phyloP scores from a whole-genome alignment of 2,888 invertebrate species.

The Heliconius hortense region DNA sequence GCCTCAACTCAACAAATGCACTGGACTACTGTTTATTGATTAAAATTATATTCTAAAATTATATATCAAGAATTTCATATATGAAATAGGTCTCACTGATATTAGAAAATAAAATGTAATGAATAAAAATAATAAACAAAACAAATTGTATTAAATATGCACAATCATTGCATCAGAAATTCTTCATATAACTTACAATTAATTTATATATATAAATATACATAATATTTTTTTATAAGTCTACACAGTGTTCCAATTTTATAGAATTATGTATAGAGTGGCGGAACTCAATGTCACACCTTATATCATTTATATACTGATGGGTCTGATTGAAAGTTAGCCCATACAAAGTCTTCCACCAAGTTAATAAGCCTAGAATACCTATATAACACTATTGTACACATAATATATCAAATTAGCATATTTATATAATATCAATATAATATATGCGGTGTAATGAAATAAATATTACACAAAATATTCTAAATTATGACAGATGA shows the following conservation, averaged over 20 bases:
- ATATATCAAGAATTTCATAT: conserved; percentile 15
- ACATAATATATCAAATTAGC: conserved; percentile 5
- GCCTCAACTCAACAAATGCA: background rate
- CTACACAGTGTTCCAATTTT: too few relatives aligned
- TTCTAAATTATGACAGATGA: conserved; percentile 3
- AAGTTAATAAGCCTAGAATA: background rate
- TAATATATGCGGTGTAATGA: background rate
- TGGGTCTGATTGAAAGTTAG: background rate
- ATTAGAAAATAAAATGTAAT: background rate
- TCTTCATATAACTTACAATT: conserved; percentile 4
- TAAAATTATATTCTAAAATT: background rate
- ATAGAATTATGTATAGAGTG: too few relatives aligned
- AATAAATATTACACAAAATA: conserved; percentile 4
- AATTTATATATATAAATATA: background rate
- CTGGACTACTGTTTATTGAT: background rate
- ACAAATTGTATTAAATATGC: background rate
- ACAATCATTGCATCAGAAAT: background rate
- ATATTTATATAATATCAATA: background rate
- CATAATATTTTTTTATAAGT: too few relatives aligned
- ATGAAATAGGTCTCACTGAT: background rate
- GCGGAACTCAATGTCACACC: too few relatives aligned
- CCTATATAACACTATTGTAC: background rate
- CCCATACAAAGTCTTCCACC: background rate
- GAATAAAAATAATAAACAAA: background rate
- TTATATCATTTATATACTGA: too few relatives aligned